Percentiles rank a stretch among this genome's conserved stretches.
Conservation (phyloP, 1,140 invertebrate genomes). For the Papilio polytes region DNA sequence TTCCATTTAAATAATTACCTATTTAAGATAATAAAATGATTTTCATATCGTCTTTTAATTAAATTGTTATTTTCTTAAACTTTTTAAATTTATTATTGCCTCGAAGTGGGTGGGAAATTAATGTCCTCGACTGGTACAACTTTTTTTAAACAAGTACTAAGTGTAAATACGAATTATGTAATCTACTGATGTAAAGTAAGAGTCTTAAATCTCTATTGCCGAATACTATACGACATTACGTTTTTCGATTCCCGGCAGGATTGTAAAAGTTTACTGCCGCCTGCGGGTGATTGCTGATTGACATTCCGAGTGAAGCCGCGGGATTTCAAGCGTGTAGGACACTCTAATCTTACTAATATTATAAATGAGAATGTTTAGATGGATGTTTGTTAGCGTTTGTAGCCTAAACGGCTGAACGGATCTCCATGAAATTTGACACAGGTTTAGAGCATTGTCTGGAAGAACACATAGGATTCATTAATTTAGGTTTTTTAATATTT, state of each 20-base stretch:
- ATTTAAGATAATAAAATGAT: too few species aligned
- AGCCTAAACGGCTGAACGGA: too few species aligned
- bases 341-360: too few species aligned
- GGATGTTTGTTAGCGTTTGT: too few species aligned
- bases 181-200: slow-evolving; percentile 6
- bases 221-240: slow-evolving; percentile 14
- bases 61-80: too few species aligned
- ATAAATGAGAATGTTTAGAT: too few species aligned
- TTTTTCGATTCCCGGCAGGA: slow-evolving; percentile 9
- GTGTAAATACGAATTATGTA: not conserved
- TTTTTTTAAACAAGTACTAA: not conserved
- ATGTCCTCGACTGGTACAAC: not conserved
- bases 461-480: too few species aligned
- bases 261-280: slow-evolving; percentile 9
- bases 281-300: slow-evolving; percentile 16
- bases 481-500: too few species aligned
- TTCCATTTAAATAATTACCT: too few species aligned
- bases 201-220: slow-evolving; percentile 3
- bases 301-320: not conserved
- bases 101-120: not conserved
- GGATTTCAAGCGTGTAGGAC: not conserved
- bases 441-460: too few species aligned
- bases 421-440: too few species aligned
- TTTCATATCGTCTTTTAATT: too few species aligned
- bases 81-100: not conserved